Evolutionary conservation across 2,888 invertebrate species (phyloP).

Genomic region (Sinotaia quadrata): DNA sequence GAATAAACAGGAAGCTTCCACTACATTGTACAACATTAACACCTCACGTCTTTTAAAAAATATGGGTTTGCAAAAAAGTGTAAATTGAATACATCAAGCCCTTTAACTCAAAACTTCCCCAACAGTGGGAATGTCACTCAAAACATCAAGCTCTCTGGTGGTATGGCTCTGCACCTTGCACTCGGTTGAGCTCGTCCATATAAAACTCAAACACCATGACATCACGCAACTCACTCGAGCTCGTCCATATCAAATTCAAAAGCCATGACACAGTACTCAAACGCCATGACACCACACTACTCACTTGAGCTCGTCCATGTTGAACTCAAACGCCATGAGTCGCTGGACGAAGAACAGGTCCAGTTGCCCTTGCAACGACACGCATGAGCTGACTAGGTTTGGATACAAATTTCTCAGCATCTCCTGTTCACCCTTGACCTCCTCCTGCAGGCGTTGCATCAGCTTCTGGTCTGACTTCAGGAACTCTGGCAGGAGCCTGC

Average conservation of each 20-base stretch:
- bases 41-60: too few relatives aligned
- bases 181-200: too few relatives aligned
- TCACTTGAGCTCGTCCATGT: slow-evolving; percentile 46
- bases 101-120: too few relatives aligned
- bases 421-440: slow-evolving; percentile 44
- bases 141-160: too few relatives aligned
- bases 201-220: too few relatives aligned
- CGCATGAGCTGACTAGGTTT: slow-evolving; percentile 35
- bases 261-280: not conserved
- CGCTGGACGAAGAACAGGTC: slow-evolving; percentile 59
- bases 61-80: too few relatives aligned
- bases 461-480: slow-evolving; percentile 56
- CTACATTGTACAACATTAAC: too few relatives aligned
- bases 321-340: slow-evolving; percentile 58
- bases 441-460: slow-evolving; percentile 47
- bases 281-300: not conserved
- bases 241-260: not conserved
- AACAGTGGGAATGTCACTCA: too few relatives aligned
- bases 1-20: too few relatives aligned
- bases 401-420: slow-evolving; percentile 51
- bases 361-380: slow-evolving; percentile 47
- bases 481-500: slow-evolving; percentile 54
- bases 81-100: too few relatives aligned
- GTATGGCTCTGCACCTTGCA: too few relatives aligned
- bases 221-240: too few relatives aligned